Percentiles rank a stretch among this genome's conserved stretches.
phyloP scores from a whole-genome alignment of 2,888 invertebrate species.

The Parasteatoda lunata region DNA sequence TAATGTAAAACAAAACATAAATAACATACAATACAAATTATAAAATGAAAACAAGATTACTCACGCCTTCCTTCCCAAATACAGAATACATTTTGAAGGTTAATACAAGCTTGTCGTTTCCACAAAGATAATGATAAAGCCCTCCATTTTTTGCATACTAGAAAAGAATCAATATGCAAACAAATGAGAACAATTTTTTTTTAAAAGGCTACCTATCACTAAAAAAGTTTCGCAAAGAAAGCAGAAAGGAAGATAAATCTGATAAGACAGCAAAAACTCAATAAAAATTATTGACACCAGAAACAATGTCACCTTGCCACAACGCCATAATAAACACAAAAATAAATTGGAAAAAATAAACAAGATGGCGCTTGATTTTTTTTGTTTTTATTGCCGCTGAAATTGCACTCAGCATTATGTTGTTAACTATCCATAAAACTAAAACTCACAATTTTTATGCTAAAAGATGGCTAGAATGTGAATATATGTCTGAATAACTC shows the following conservation, averaged over 20 bases:
- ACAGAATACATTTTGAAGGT: slow-evolving; percentile 63
- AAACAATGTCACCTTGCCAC: not conserved
- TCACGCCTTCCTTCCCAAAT: slow-evolving; percentile 65
- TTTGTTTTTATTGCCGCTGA: no score
- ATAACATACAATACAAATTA: not conserved
- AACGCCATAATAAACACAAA: no score
- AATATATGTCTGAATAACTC: no score
- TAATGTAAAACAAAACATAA: not conserved
- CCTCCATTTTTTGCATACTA: slow-evolving; percentile 69
- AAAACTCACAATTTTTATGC: no score
- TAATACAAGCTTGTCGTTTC: slow-evolving; percentile 53
- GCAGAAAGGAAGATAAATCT: not conserved
- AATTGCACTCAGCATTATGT: no score
- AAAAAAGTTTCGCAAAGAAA: not conserved
- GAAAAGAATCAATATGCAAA: not conserved
- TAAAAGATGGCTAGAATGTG: no score
- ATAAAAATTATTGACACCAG: not conserved
- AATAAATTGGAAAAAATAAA: no score
- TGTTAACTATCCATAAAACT: no score
- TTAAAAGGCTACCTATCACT: not conserved
- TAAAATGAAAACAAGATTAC: slow-evolving; percentile 7
- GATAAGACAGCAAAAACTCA: no score
- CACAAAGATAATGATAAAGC: slow-evolving; percentile 60
- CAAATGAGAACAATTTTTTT: not conserved
- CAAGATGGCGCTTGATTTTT: no score